These are phyloP conservation scores for Acrobasis consociella DNA, from an alignment of 2,888 invertebrate species.

Conservation along the genomic window DNA sequence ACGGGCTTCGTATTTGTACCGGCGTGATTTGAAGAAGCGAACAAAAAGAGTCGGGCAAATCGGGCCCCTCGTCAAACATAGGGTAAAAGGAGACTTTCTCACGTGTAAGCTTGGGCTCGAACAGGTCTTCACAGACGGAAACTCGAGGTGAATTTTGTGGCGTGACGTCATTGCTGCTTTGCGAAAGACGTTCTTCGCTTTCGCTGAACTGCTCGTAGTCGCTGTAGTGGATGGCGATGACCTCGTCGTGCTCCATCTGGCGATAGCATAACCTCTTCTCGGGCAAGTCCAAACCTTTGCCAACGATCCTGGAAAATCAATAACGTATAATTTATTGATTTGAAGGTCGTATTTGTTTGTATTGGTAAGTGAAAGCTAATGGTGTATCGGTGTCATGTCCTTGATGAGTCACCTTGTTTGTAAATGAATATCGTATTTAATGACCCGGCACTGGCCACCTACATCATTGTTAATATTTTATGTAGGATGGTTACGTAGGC, in stretches of 20 bases:
- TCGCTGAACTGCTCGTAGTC: conserved; percentile 72
- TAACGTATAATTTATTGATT: conserved; percentile 29
- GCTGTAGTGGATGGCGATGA: conserved; percentile 73
- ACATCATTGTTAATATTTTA: background rate
- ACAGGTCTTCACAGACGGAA: conserved; percentile 50
- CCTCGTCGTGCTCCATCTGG: conserved; percentile 71
- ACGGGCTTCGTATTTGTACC: conserved; percentile 66
- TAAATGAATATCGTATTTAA: background rate
- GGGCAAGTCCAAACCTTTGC: conserved; percentile 62
- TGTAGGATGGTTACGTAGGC: no score
- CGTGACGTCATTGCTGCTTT: conserved; percentile 73
- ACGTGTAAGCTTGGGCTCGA: conserved; percentile 52
- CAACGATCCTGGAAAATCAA: conserved; percentile 65
- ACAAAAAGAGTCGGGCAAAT: conserved; percentile 65
- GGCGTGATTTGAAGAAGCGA: conserved; percentile 75
- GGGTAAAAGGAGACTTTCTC: conserved; percentile 56
- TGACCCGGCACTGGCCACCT: background rate
- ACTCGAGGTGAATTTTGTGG: conserved; percentile 72
- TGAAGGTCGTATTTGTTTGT: conserved; percentile 33
- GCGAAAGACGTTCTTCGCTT: conserved; percentile 70
- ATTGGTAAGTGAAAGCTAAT: conserved; percentile 6
- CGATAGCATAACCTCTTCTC: conserved; percentile 57
- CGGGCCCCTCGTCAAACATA: conserved; percentile 50
- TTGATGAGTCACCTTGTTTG: conserved; percentile 14
- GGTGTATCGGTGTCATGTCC: conserved; percentile 15